phyloP scores from a whole-genome alignment of 35 echinoderm and acorn worm genomes.

The Nesometra sesokonis region DNA sequence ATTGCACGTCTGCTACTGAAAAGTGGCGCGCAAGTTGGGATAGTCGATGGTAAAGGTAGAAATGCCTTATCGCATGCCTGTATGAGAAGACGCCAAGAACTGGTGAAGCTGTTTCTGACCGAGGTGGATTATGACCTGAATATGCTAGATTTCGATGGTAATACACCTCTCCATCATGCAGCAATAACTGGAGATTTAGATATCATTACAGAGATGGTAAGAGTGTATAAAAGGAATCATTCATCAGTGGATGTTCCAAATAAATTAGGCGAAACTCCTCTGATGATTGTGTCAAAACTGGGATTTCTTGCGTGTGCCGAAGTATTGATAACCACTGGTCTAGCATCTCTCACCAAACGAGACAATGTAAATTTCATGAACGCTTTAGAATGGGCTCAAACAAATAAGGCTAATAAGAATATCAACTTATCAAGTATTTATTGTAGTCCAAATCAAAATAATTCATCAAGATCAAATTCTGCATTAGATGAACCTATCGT shows the following conservation, averaged over 20 bases:
- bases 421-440: background rate
- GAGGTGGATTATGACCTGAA: conserved; percentile 16
- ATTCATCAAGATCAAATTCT: background rate
- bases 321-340: background rate
- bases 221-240: background rate
- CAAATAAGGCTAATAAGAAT: background rate
- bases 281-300: background rate
- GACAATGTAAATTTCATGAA: background rate
- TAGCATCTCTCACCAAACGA: background rate
- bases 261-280: conserved; percentile 10
- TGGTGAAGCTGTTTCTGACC: background rate
- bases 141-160: conserved; percentile 23
- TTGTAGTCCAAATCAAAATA: background rate
- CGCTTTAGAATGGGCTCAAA: background rate
- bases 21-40: conserved; percentile 9
- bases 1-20: conserved; percentile 15
- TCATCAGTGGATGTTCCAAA: background rate
- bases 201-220: conserved; percentile 2
- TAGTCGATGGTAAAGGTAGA: conserved; percentile 9
- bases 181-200: conserved; percentile 8
- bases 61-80: conserved; percentile 29
- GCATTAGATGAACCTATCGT: background rate
- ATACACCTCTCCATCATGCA: conserved; percentile 38
- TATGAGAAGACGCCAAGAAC: background rate
- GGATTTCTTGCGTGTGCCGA: background rate